phyloP scores from a whole-genome alignment of 2,888 invertebrate species.

The Temnothorax ravouxi region DNA sequence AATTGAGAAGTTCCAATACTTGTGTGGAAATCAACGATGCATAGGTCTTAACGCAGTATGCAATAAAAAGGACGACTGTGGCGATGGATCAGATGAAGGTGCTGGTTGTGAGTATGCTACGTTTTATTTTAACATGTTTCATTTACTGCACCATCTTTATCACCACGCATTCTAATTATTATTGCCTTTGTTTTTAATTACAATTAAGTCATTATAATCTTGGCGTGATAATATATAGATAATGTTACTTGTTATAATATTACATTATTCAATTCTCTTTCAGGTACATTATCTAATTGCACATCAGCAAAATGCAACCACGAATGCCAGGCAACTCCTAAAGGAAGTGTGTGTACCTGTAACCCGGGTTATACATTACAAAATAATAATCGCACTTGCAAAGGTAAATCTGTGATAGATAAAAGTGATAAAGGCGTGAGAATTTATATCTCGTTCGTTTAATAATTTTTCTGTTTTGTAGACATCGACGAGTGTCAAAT shows the following conservation, averaged over 20 bases:
- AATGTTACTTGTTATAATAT: not conserved
- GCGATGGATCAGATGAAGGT: slow-evolving; percentile 90
- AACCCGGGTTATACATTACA: slow-evolving; percentile 82
- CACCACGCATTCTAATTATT: not conserved
- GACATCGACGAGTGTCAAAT: slow-evolving; percentile 90
- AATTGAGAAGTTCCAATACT: slow-evolving; percentile 86
- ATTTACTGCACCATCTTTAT: not conserved
- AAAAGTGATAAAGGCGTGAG: not conserved
- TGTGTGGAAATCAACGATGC: slow-evolving; percentile 88
- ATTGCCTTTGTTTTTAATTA: not conserved
- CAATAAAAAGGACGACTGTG: slow-evolving; percentile 88
- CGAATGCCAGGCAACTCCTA: slow-evolving; percentile 86
- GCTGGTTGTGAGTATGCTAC: slow-evolving; percentile 77
- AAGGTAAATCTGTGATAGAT: slow-evolving; percentile 66
- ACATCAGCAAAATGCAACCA: slow-evolving; percentile 83
- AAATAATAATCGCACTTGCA: slow-evolving; percentile 71
- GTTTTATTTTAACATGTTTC: not conserved
- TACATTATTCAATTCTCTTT: slow-evolving; percentile 4
- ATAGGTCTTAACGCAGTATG: slow-evolving; percentile 87
- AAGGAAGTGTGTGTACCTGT: slow-evolving; percentile 89
- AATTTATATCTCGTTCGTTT: not conserved
- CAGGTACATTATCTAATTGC: slow-evolving; percentile 56
- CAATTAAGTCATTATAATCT: not conserved
- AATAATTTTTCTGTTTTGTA: slow-evolving; percentile 73
- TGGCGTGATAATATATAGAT: no score